A percentile compares a stretch with the other conserved stretches of the same genome.
Evolutionary conservation across 2,888 invertebrate species (phyloP).

Genomic region (Hirtodrosophila confusa): DNA sequence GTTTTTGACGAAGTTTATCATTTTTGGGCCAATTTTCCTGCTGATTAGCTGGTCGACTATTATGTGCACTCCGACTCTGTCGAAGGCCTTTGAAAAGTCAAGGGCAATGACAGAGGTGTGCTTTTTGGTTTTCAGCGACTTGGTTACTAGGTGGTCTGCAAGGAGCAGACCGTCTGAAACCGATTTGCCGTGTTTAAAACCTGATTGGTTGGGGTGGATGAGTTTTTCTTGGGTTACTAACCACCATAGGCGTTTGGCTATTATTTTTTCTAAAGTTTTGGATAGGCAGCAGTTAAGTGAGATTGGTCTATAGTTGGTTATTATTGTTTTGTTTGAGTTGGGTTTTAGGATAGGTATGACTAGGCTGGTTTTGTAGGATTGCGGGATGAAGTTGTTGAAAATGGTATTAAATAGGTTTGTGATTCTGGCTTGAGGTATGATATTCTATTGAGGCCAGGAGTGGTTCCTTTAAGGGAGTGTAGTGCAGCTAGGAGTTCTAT

Average conservation of each 20-base stretch:
- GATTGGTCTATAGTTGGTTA: neutral
- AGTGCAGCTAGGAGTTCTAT: no score
- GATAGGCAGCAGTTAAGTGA: conserved; percentile 2
- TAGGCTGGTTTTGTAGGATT: no score
- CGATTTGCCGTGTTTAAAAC: conserved; percentile 4
- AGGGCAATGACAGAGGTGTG: conserved; percentile 11
- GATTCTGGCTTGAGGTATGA: no score
- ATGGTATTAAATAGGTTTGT: no score
- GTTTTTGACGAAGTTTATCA: no score
- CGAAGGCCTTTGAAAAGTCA: conserved; percentile 6
- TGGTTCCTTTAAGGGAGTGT: no score
- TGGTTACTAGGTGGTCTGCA: neutral
- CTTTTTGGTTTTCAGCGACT: neutral
- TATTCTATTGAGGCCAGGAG: no score
- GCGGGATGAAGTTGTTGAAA: no score
- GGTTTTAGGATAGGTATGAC: no score
- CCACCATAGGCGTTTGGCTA: conserved; percentile 8
- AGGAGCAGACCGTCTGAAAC: neutral
- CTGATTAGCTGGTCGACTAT: conserved; percentile 1
- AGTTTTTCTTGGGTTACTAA: conserved; percentile 7
- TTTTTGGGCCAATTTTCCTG: conserved; percentile 13
- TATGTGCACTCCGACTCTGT: neutral
- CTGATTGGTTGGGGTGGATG: conserved; percentile 9
- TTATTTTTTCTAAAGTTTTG: conserved; percentile 12
- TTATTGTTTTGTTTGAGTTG: no score